Conservation (phyloP, 2,113 vertebrate species). For the Stigmatopora nigra region DNA sequence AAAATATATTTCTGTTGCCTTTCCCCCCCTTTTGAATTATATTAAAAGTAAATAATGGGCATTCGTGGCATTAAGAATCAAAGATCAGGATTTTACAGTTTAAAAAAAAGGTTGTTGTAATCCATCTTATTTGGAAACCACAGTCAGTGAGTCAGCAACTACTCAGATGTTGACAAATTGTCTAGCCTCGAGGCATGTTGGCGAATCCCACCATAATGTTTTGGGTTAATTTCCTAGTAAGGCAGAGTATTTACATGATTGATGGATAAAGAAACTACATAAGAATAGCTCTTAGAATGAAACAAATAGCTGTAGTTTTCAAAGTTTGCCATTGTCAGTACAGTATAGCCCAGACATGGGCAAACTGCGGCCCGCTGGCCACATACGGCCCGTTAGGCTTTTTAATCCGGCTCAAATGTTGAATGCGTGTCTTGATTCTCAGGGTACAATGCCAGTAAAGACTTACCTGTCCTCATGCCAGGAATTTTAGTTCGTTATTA, state of each 20-base stretch:
- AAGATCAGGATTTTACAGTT: not conserved
- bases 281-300: conserved; percentile 15
- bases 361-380: no score
- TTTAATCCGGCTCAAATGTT: conserved; percentile 1
- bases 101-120: not conserved
- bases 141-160: conserved; percentile 1
- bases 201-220: conserved; percentile 1
- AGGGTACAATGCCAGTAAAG: not conserved
- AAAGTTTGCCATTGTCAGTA: not conserved
- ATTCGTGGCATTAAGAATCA: not conserved
- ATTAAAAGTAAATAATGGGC: not conserved
- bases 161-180: not conserved
- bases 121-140: not conserved
- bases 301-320: not conserved
- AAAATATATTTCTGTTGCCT: not conserved
- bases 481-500: conserved; percentile 21
- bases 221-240: conserved; percentile 43
- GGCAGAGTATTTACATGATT: conserved; percentile 45
- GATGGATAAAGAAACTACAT: conserved; percentile 39
- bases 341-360: not conserved
- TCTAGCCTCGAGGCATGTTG: conserved; percentile 9
- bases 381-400: no score
- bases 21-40: not conserved
- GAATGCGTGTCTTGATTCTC: not conserved
- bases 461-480: conserved; percentile 24